Conservation (phyloP, 2,797 vertebrate genomes). For the Lithobates pipiens region DNA sequence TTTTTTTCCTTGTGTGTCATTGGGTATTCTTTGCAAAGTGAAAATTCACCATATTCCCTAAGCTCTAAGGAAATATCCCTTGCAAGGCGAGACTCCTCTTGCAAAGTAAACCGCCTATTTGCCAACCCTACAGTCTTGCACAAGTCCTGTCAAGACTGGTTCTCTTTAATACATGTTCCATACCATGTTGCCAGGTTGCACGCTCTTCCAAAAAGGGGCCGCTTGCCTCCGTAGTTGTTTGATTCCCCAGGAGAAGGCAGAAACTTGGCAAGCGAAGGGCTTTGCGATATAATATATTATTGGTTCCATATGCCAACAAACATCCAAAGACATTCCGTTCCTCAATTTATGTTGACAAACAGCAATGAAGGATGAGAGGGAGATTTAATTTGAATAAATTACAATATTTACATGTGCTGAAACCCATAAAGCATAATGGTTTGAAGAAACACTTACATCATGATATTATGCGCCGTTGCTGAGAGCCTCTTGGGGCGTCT, state of each 20-base stretch:
- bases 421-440: constrained; percentile 18
- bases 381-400: constrained; percentile 47
- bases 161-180: no score
- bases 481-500: constrained; percentile 6
- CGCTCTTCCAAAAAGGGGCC: background rate
- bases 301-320: constrained; percentile 46
- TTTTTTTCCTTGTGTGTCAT: no score
- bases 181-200: background rate
- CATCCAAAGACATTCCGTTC: constrained; percentile 18
- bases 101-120: no score
- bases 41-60: no score
- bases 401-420: constrained; percentile 35
- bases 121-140: no score
- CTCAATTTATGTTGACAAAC: constrained; percentile 39
- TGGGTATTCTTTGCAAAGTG: no score
- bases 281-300: constrained; percentile 22
- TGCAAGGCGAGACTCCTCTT: no score
- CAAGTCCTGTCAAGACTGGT: no score
- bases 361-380: constrained; percentile 30
- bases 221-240: background rate
- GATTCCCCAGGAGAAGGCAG: background rate
- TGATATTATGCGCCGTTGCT: background rate
- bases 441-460: background rate
- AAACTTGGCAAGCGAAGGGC: constrained; percentile 17
- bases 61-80: no score